Evolutionary conservation across 2,888 invertebrate species (phyloP), one percentile per base, ranked within the genome.

Genomic region (Priocnemis perturbator): DNA sequence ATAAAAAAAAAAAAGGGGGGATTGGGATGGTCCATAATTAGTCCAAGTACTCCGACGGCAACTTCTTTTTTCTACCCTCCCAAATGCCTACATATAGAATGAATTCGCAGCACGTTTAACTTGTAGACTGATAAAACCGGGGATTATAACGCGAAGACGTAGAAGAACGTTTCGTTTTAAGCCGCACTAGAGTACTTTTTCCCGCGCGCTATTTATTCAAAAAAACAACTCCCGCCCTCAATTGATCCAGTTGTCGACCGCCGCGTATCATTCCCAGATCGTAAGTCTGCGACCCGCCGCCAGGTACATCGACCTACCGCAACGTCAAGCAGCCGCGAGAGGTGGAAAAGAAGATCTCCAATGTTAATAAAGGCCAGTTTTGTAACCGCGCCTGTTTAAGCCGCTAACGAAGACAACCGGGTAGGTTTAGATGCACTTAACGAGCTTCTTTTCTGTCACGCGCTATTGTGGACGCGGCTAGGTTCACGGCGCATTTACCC

Each of bases 81-180:
- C 11, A 58, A 60, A 67, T 64, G 53, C 61, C 52, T 66, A 60
- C 48, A 57, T 3, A 58, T 55, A 48, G 48, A 26, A 56, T 53
- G 53, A 67, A 73, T 74, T 73, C 67, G 56, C 57, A 62, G 60
- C 60, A 53, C 59, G 60, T 67, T 65, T 60, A 60, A 60, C 67
- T 37, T 48, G 50, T 17, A 58, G 53, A 9, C 58, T 60, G 64
- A 67, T 63, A 50, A 55, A 53, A 70, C 26, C 60, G 65, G 44
- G 26, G n/a, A 26, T 37, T 37, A 9, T 26, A 26, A 26, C 26
- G 11, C 37, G 11, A 37, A 37, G 37, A 37, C 37, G 2, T 37
- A 11, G 7, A 37, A 37, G 1, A 37, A 37, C 11, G 37, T 11
- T 37, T 37, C 11, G 7, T 37, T 37, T 11, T 37, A 11, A 3